These are phyloP conservation scores for Spilogale gracilis DNA, from an alignment of 2,113 vertebrate genomes.

Conservation along the genomic window DNA sequence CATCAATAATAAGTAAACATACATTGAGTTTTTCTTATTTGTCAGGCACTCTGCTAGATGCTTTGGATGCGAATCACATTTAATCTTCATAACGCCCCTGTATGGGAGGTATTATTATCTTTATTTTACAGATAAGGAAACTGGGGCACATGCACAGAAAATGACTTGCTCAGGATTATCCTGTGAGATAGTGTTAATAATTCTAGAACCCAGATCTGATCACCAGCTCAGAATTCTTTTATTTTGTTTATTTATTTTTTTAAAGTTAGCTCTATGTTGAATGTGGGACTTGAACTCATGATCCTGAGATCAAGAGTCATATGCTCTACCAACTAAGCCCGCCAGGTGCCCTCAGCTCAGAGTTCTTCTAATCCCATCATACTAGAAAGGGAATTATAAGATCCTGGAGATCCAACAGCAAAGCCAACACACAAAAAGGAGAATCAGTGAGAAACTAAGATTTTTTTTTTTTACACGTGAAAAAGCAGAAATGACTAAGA, in stretches of 20 bases:
- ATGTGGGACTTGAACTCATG: not conserved
- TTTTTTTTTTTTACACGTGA: not conserved
- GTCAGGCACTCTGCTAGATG: not conserved
- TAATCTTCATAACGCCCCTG: not conserved
- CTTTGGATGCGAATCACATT: not conserved
- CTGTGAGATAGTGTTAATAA: not conserved
- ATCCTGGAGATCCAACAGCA: not conserved
- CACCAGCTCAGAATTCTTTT: not conserved
- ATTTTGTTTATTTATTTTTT: not conserved
- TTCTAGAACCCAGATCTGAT: slow-evolving; percentile 10
- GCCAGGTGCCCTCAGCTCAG: not conserved
- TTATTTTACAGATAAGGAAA: slow-evolving; percentile 25
- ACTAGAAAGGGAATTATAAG: not conserved
- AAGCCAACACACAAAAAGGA: not conserved
- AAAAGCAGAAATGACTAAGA: not conserved
- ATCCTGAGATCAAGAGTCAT: not conserved
- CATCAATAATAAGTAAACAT: not conserved
- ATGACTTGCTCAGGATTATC: not conserved
- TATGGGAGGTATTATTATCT: not conserved
- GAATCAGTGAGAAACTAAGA: not conserved
- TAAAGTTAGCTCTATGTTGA: not conserved
- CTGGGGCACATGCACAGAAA: not conserved
- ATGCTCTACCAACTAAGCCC: not conserved
- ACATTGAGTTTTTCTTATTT: not conserved
- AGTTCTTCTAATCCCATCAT: not conserved